Evolutionary conservation across 2,888 invertebrate genomes (phyloP).

Genomic region (Hymenopus coronatus): DNA sequence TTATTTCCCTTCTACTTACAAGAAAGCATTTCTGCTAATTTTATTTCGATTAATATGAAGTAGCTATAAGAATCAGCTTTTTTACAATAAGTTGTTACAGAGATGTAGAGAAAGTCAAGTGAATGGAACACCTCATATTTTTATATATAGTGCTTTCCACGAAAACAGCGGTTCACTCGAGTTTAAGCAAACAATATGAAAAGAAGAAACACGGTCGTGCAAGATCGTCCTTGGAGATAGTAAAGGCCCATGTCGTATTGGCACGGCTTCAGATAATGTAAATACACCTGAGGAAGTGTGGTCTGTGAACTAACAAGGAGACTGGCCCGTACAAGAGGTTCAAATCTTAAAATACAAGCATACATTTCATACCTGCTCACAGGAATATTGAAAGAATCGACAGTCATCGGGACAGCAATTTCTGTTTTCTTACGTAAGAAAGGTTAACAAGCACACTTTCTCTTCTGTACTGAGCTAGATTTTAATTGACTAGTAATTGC

Average conservation of each 20-base stretch:
- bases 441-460: not conserved
- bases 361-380: not conserved
- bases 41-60: no score
- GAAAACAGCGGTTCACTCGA: no score
- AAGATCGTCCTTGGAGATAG: not conserved
- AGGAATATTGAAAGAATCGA: not conserved
- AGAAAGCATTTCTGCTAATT: no score
- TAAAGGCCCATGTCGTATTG: not conserved
- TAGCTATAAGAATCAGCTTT: no score
- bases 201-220: not conserved
- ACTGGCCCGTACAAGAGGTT: not conserved
- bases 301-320: not conserved
- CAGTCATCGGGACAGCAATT: not conserved
- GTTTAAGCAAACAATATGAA: not conserved
- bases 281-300: not conserved
- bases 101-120: no score
- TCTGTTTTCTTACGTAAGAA: not conserved
- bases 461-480: no score
- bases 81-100: no score
- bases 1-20: no score
- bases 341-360: not conserved
- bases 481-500: no score
- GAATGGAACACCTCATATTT: no score
- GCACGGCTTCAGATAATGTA: not conserved
- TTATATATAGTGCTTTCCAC: no score